phyloP scores from a whole-genome alignment of 2,113 vertebrate species.

The Thunnus thynnus region DNA sequence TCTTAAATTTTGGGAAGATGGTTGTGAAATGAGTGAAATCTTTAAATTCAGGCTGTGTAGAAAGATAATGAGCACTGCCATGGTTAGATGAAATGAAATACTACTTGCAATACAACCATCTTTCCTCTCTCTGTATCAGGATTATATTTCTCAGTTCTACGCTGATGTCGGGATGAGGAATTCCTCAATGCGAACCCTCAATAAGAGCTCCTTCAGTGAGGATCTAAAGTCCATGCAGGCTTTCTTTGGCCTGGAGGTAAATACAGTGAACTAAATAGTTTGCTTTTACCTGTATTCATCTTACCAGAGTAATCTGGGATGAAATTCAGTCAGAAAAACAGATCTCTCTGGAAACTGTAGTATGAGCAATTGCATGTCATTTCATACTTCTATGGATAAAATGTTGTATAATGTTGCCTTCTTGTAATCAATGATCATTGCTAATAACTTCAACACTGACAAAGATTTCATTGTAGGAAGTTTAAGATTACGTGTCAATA shows the following conservation, averaged over 20 bases:
- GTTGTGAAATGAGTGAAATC: too few species aligned
- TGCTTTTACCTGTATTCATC: background rate
- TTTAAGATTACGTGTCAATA: too few species aligned
- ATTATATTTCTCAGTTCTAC: slow-evolving; percentile 73
- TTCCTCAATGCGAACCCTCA: background rate
- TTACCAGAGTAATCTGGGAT: background rate
- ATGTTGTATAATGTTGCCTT: background rate
- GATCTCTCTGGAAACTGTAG: background rate
- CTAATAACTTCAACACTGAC: background rate
- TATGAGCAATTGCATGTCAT: background rate
- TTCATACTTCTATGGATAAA: background rate
- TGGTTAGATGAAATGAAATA: too few species aligned
- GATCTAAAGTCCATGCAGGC: slow-evolving; percentile 81
- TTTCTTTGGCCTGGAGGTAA: slow-evolving; percentile 83
- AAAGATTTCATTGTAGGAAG: background rate
- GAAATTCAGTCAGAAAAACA: background rate
- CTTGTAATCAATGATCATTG: background rate
- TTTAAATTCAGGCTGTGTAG: too few species aligned
- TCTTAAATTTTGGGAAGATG: too few species aligned
- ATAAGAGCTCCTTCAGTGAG: slow-evolving; percentile 27
- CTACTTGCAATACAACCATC: background rate
- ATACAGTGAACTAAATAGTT: background rate
- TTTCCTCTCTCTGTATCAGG: slow-evolving; percentile 47
- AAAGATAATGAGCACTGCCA: too few species aligned
- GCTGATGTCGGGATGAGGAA: slow-evolving; percentile 42